Evolutionary conservation across 2,888 invertebrate species (phyloP).

Genomic region (Sinhomidia bicolor): DNA sequence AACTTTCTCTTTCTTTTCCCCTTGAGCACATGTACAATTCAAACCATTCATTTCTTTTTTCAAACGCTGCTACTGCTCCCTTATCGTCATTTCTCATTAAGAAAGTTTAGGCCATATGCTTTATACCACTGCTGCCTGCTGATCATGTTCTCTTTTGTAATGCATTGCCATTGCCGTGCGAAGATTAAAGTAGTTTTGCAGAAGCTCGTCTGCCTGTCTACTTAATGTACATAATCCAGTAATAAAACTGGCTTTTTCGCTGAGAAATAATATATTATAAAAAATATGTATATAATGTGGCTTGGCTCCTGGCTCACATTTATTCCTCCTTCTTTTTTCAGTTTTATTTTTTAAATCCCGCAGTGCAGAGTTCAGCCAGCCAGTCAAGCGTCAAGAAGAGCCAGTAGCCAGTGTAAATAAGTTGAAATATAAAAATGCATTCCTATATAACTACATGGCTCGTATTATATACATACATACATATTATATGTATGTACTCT

Average conservation of each 20-base stretch:
- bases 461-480: background rate
- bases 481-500: too few species aligned
- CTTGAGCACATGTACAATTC: too few species aligned
- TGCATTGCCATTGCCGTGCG: too few species aligned
- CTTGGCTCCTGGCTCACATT: constrained; percentile 22
- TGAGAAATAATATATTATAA: too few species aligned
- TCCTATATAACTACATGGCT: too few species aligned
- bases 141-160: background rate
- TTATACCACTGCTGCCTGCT: background rate
- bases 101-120: constrained; percentile 9
- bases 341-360: constrained; percentile 21
- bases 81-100: constrained; percentile 41
- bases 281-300: background rate
- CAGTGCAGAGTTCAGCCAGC: constrained; percentile 44
- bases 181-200: background rate
- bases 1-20: background rate
- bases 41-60: background rate
- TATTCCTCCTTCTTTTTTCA: background rate
- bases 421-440: background rate
- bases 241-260: background rate
- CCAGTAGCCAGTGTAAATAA: background rate
- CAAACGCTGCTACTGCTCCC: too few species aligned
- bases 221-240: constrained; percentile 9
- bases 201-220: background rate
- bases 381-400: constrained; percentile 23